Conservation (phyloP, 2,888 invertebrate species). For the Drosophila mulleri region DNA sequence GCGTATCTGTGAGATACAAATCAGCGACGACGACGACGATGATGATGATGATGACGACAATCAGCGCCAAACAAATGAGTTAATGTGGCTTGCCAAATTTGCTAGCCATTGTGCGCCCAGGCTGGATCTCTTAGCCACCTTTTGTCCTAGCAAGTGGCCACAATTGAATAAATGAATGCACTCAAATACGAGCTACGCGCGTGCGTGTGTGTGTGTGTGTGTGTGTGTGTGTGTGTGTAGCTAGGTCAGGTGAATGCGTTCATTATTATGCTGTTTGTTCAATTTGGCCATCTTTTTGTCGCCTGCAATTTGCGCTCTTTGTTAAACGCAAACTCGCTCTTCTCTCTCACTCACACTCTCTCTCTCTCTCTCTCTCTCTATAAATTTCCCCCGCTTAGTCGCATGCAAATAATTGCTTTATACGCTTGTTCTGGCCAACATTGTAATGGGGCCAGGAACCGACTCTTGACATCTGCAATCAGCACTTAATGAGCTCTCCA, state of each 20-base stretch:
- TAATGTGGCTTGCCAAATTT: constrained; percentile 72
- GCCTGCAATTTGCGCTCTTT: constrained; percentile 70
- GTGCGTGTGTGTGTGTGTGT: not conserved
- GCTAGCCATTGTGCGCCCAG: constrained; percentile 57
- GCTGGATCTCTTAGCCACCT: constrained; percentile 40
- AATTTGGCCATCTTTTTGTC: constrained; percentile 36
- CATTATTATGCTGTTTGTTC: constrained; percentile 36
- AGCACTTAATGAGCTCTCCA: constrained; percentile 63
- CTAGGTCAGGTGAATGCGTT: constrained; percentile 33
- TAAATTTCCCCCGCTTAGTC: constrained; percentile 5
- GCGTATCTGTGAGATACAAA: constrained; percentile 59
- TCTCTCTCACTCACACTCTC: constrained; percentile 22
- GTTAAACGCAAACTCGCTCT: constrained; percentile 27
- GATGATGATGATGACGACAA: constrained; percentile 62
- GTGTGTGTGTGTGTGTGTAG: constrained; percentile 4
- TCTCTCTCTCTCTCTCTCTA: not conserved
- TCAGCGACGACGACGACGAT: constrained; percentile 44
- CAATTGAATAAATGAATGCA: constrained; percentile 78
- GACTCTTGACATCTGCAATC: constrained; percentile 54
- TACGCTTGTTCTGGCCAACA: constrained; percentile 62
- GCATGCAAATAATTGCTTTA: constrained; percentile 78
- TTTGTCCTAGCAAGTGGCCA: constrained; percentile 76
- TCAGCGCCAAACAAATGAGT: constrained; percentile 77
- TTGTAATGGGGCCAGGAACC: constrained; percentile 43
- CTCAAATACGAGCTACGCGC: constrained; percentile 28